Evolutionary conservation across 2,797 vertebrate species (phyloP).

Genomic region (Eospalax fontanierii): DNA sequence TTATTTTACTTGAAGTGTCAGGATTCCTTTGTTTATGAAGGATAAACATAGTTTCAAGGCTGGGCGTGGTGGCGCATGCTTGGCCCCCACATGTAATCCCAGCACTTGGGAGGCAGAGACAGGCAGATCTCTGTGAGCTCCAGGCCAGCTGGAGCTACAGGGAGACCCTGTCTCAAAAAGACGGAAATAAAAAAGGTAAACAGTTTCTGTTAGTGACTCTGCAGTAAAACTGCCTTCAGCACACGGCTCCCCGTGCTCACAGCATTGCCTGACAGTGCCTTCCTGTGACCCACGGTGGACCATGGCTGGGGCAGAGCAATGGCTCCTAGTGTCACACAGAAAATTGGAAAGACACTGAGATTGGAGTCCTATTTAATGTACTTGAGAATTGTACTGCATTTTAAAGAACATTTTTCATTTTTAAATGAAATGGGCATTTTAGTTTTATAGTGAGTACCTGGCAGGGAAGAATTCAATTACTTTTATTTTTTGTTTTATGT

Average conservation of each 20-base stretch:
- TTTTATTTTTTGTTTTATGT: too few species aligned
- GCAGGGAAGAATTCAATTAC: neutral
- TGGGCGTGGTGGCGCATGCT: too few species aligned
- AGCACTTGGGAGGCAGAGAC: too few species aligned
- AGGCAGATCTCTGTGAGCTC: too few species aligned
- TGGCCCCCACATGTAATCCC: too few species aligned
- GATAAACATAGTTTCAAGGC: too few species aligned
- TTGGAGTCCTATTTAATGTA: neutral
- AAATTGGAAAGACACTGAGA: neutral
- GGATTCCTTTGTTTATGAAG: neutral
- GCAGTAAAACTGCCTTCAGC: neutral
- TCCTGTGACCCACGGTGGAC: accelerated
- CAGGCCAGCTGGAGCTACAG: too few species aligned
- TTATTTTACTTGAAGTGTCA: constrained; percentile 9
- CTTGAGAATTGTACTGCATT: neutral
- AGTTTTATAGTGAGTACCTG: neutral
- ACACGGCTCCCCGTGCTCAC: neutral
- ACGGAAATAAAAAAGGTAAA: neutral
- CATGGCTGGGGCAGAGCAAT: too few species aligned
- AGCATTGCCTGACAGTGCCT: neutral
- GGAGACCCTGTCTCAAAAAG: too few species aligned
- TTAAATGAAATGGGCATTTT: neutral
- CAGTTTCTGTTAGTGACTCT: neutral
- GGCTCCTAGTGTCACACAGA: neutral
- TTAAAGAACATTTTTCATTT: neutral